Base-by-base conservation (phyloP, 2,888 invertebrate genomes). In the Cerceris ruficornis region DNA sequence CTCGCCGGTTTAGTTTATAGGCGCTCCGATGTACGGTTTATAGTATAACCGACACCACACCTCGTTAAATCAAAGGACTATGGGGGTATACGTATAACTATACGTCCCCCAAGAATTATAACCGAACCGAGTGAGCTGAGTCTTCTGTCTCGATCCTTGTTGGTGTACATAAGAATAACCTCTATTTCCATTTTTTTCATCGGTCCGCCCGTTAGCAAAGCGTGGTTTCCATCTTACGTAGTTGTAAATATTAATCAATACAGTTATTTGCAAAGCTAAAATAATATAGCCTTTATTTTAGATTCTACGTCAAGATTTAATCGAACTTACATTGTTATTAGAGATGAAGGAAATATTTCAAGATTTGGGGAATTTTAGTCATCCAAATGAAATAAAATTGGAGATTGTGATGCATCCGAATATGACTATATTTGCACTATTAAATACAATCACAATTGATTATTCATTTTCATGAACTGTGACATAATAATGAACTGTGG, bases 1-100 rank as follows among this genome's bases (percentile, higher is more conserved):
- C 90, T 90, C 83, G 87, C 81, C 88, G 81, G 88, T 87, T 88
- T 90, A 88, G 90, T 91, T 90, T 91, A 91, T 90, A 90, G 89
- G 85, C 84, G 84, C 80, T 83, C 82, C 87, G 88, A 90, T 90
- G 86, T 89, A 84, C 88, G 88, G 87, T 89, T 90, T 88, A 88
- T 87, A 86, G 86, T 86, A 89, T 88, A 89, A 90, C 90, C 89
- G 88, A 91, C 90, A 89, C 90, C 89, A 90, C 86, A 88, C 88
- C 90, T 91, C 91, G 89, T 91, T 90, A 90, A 91, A 91, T 90
- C 90, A 88, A 86, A 88, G 79, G 85, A 86, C 85, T 75, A 28
- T 28, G 28, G 80, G 82, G 83, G 83, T 88, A 85, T 84, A 77
- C 86, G 86, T 86, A 85, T 86, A 83, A 80, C 83, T 76, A 69